Conservation (phyloP, 2,888 invertebrate genomes). For the Philhelius pedissequus region DNA sequence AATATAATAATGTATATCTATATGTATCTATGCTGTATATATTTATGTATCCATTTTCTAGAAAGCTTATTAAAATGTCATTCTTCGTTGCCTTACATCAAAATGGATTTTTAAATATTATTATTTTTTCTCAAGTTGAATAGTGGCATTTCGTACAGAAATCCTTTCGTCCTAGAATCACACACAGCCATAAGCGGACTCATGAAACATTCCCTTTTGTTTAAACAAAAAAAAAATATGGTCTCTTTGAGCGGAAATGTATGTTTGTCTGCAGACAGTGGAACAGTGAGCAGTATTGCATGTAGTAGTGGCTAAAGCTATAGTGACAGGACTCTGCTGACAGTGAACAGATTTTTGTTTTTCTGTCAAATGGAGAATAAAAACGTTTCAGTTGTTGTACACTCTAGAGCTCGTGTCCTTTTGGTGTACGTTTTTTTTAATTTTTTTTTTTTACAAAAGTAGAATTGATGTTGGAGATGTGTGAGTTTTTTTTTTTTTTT, state of each 20-base stretch:
- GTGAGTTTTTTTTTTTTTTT: too few relatives aligned
- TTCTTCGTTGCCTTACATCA: neutral
- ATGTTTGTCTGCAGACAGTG: neutral
- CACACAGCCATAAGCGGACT: neutral
- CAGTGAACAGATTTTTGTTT: slow-evolving; percentile 33
- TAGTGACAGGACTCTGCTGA: slow-evolving; percentile 42
- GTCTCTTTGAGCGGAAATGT: neutral
- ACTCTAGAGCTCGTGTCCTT: slow-evolving; percentile 5
- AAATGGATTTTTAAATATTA: neutral
- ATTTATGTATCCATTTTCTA: too few relatives aligned
- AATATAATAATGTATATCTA: too few relatives aligned
- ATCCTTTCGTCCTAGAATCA: neutral
- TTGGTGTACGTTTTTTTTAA: slow-evolving; percentile 1
- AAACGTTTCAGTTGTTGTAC: neutral
- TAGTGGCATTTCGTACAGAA: neutral
- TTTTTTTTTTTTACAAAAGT: neutral
- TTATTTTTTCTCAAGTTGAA: neutral
- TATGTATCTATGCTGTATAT: too few relatives aligned
- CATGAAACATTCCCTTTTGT: neutral
- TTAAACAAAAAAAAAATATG: neutral
- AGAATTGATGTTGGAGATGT: neutral
- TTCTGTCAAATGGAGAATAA: slow-evolving; percentile 10
- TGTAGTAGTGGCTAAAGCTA: neutral
- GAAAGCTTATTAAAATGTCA: neutral
- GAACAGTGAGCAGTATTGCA: too few relatives aligned